These are phyloP conservation scores for Ladona fulva DNA, from an alignment of 1,140 invertebrate species.

Conservation along the genomic window DNA sequence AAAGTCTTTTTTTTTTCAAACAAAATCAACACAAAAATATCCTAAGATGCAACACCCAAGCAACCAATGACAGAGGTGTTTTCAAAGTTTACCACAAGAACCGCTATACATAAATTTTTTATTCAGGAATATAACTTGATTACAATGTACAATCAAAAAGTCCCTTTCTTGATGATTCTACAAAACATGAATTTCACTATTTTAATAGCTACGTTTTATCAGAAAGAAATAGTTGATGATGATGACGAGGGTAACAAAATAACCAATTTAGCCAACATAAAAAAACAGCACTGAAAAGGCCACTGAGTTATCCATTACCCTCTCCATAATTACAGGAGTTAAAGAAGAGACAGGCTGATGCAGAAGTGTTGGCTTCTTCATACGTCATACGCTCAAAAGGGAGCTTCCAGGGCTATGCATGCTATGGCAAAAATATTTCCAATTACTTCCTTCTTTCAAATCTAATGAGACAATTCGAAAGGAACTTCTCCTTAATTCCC, in stretches of 20 bases:
- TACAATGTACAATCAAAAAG: constrained; percentile 17
- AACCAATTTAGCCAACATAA: constrained; percentile 13
- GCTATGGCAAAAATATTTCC: neutral
- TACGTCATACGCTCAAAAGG: neutral
- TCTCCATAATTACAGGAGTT: constrained; percentile 12
- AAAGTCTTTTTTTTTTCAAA: neutral
- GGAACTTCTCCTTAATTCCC: neutral
- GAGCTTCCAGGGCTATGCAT: neutral
- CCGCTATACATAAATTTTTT: constrained; percentile 15
- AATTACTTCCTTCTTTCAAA: neutral
- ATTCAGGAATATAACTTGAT: constrained; percentile 19
- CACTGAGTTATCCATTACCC: constrained; percentile 12
- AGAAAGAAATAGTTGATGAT: constrained; percentile 14
- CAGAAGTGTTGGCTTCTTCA: neutral
- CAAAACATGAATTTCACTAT: constrained; percentile 14
- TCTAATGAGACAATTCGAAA: neutral
- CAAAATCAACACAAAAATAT: neutral
- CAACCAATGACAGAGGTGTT: neutral
- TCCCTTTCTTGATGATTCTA: constrained; percentile 16
- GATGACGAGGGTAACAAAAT: constrained; percentile 13
- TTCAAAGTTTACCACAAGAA: neutral
- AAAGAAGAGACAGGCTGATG: constrained; percentile 1
- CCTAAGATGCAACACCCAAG: neutral
- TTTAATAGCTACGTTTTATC: constrained; percentile 9
- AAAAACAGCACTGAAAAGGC: neutral